These are phyloP conservation scores for Acrocephalus arundinaceus DNA, from an alignment of 2,113 vertebrate genomes.

Conservation along the genomic window DNA sequence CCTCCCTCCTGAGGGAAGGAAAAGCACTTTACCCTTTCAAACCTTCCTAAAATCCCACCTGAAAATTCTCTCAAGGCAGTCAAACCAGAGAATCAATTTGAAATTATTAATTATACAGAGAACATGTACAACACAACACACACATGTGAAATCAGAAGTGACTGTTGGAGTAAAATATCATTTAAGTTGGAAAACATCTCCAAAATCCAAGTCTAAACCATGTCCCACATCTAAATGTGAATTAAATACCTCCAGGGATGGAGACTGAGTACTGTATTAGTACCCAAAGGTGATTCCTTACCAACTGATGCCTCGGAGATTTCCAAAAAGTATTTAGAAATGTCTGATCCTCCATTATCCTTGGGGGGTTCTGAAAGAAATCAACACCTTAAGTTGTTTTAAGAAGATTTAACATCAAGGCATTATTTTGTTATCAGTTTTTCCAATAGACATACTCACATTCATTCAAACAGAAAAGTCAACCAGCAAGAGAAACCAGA, in stretches of 20 bases:
- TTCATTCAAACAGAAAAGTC: neutral
- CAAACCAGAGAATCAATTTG: neutral
- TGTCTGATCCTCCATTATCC: conserved; percentile 77
- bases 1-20: conserved; percentile 60
- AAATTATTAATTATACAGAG: neutral
- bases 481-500: neutral
- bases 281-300: conserved; percentile 11
- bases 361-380: conserved; percentile 76
- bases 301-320: conserved; percentile 68
- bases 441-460: neutral
- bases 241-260: neutral
- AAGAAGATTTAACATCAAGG: neutral
- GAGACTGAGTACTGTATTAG: neutral
- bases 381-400: neutral
- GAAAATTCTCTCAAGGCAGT: neutral
- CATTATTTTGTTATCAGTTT: neutral
- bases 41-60: neutral
- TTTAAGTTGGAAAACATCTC: neutral
- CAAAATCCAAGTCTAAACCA: neutral
- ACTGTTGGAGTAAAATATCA: neutral
- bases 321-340: conserved; percentile 77
- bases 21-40: neutral
- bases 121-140: rapidly evolving
- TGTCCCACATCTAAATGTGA: neutral
- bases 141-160: rapidly evolving